phyloP scores from a whole-genome alignment of 2,797 vertebrate genomes.

The Acanthurus tractus region DNA sequence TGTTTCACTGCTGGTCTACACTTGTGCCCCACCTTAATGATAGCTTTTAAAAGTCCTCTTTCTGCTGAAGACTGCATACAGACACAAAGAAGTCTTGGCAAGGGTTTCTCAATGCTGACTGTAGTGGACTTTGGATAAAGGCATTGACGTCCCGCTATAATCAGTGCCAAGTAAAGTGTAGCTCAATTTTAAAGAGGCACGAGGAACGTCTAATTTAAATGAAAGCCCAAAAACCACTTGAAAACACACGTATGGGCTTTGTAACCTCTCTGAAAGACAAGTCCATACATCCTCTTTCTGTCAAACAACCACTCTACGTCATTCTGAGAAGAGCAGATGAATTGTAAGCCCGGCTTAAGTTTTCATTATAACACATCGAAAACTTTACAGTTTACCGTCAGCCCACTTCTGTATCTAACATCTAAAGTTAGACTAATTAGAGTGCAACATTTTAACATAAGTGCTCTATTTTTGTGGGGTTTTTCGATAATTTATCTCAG shows the following conservation, averaged over 20 bases:
- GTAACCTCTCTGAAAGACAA: constrained; percentile 35
- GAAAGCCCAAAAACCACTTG: constrained; percentile 15
- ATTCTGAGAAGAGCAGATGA: constrained; percentile 30
- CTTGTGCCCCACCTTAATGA: constrained; percentile 67
- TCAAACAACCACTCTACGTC: constrained; percentile 33
- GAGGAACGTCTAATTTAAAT: constrained; percentile 17
- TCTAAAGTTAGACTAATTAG: constrained; percentile 56
- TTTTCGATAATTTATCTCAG: constrained; percentile 70
- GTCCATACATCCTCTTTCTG: constrained; percentile 33
- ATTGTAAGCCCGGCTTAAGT: not conserved
- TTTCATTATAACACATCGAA: constrained; percentile 17
- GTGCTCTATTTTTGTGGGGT: constrained; percentile 51
- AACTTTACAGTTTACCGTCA: constrained; percentile 32
- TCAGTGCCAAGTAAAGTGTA: constrained; percentile 37
- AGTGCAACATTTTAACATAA: constrained; percentile 43
- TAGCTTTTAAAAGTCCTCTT: constrained; percentile 62
- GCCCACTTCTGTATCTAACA: constrained; percentile 24
- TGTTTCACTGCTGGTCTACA: constrained; percentile 70
- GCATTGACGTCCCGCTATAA: constrained; percentile 13
- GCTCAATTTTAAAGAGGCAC: constrained; percentile 28
- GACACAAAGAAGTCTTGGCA: constrained; percentile 63
- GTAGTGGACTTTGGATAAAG: constrained; percentile 41
- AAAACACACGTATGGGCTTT: constrained; percentile 1
- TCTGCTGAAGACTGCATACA: constrained; percentile 48
- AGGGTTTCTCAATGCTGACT: constrained; percentile 35